Base-by-base conservation (phyloP, 2,113 vertebrate genomes). In the Pomatostomus ruficeps region DNA sequence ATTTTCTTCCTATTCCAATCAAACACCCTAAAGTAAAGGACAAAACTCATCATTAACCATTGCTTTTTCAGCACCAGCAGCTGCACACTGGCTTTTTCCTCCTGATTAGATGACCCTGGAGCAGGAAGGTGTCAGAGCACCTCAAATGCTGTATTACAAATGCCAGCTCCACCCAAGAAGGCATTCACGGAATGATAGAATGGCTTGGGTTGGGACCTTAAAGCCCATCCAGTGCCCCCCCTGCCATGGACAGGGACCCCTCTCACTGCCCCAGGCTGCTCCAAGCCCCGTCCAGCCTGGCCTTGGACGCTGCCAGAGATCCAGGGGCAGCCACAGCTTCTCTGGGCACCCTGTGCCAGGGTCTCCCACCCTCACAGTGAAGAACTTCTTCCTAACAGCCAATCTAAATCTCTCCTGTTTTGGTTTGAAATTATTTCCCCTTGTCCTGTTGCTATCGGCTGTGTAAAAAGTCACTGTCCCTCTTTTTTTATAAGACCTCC, bases 1-100 rank as follows among this genome's bases (percentile, higher is more conserved):
- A 31, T 91, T 96, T 96, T 35, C n/a, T 58, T 83, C 81, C 79
- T 49, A 28, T 75, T 77, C 33, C 23, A 67, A 55, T 42, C 75
- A 86, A 85, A 28, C 9, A 73, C 45, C 14, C 65, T 7, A 26
- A 89, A 40, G 65, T 46, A 65, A 81, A 91, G 55, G 54, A 22
- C 16, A 70, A 46, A 66, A 38, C 11, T 33, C 14, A 66, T 55
- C 58, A 22, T 29, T 51, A 36, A 40, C 26, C 35, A 45, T 48
- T 49, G 49, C 38, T 66, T 35, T 57, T 55, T 51, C 0, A 88
- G 51, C 49, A 74, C 31, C 61, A 68, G 42, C 42, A 78, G 42
- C 62, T 26, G 22, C 49, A 72, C 13, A 3, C 5, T 17, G n/a
- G 20, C 24, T n/a, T 77, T 76, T 80, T 24, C 48, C 12, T 52